A percentile compares a stretch with the other conserved stretches of the same genome.
Conservation (phyloP, 2,797 vertebrate genomes). For the Epinephelus awoara region DNA sequence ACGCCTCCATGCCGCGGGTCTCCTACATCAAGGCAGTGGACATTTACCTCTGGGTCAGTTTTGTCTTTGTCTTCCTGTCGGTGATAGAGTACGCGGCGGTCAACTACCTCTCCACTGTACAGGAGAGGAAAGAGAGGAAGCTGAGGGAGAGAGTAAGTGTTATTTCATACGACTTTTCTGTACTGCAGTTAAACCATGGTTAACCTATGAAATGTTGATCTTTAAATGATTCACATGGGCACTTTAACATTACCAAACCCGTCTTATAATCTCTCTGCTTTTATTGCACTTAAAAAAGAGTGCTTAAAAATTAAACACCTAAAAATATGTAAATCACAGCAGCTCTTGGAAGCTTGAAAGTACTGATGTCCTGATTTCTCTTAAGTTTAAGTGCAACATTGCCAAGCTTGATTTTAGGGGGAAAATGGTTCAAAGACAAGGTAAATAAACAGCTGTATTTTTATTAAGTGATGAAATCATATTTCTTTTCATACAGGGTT, state of each 20-base stretch:
- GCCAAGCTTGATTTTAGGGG: background rate
- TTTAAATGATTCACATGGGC: background rate
- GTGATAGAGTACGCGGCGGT: conserved; percentile 89
- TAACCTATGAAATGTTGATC: background rate
- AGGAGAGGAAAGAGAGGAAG: conserved; percentile 92
- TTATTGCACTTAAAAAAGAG: background rate
- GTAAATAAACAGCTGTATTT: background rate
- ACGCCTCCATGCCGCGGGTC: conserved; percentile 89
- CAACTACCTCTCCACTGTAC: conserved; percentile 93
- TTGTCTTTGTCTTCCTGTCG: conserved; percentile 89
- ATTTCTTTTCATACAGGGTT: background rate
- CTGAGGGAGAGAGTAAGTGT: conserved; percentile 87
- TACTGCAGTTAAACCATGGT: background rate
- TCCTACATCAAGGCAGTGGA: conserved; percentile 91
- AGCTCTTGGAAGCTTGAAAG: background rate
- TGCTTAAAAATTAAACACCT: background rate
- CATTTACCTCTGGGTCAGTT: conserved; percentile 91
- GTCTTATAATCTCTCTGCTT: background rate
- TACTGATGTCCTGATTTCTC: background rate
- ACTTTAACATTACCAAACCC: background rate
- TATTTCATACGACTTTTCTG: background rate
- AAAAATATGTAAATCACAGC: background rate
- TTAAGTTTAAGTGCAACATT: background rate
- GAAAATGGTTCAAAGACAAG: background rate
- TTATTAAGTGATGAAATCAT: background rate